These are phyloP conservation scores for Amblyopsis hoosieri DNA, from an alignment of 2,797 vertebrate genomes.

Conservation along the genomic window DNA sequence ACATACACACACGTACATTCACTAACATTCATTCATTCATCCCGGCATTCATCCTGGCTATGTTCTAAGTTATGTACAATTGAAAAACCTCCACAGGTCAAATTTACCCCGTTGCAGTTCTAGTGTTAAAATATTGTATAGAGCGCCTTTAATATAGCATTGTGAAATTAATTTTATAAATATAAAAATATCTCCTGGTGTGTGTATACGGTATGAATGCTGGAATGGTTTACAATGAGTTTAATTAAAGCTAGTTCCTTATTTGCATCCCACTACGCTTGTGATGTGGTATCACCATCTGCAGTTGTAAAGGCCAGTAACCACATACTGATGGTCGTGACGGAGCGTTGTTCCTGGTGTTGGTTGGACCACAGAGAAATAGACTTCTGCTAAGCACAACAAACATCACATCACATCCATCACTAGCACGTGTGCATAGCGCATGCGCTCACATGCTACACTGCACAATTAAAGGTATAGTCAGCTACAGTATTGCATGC, in stretches of 20 bases:
- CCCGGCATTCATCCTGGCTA: no score
- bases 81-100: no score
- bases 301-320: conserved; percentile 48
- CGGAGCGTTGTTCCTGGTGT: conserved; percentile 50
- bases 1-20: not conserved
- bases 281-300: conserved; percentile 36
- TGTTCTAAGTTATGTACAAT: no score
- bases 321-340: conserved; percentile 42
- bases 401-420: conserved; percentile 2
- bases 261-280: conserved; percentile 24
- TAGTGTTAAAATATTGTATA: no score
- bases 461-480: no score
- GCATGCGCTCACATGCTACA: no score
- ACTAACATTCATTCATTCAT: conserved; percentile 2
- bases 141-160: no score
- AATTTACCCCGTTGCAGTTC: no score
- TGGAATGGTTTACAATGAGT: conserved; percentile 25
- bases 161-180: no score
- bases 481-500: no score
- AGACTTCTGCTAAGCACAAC: conserved; percentile 35
- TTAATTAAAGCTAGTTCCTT: conserved; percentile 46
- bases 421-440: no score
- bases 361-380: conserved; percentile 32
- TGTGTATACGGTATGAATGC: conserved; percentile 27
- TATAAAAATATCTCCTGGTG: no score